Evolutionary conservation across 2,113 vertebrate species (phyloP).

Genomic region (Gasterosteus nipponicus): DNA sequence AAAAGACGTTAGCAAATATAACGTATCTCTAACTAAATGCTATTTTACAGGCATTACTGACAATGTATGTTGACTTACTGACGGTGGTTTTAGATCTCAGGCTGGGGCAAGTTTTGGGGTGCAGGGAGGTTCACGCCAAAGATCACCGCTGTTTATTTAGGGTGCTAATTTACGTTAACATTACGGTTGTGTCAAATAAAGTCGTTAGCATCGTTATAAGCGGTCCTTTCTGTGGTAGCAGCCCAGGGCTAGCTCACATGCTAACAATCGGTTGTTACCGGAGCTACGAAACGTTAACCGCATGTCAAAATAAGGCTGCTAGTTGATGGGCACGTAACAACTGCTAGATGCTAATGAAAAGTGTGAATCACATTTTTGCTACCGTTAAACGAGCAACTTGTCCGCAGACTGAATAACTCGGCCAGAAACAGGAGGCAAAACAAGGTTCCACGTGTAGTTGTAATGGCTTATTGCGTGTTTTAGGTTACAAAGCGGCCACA

Average conservation of each 20-base stretch:
- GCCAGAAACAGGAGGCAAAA: neutral
- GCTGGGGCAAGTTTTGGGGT: neutral
- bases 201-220: slow-evolving; percentile 37
- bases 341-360: neutral
- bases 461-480: accelerated
- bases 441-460: slow-evolving; percentile 34
- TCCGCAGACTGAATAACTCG: slow-evolving; percentile 30
- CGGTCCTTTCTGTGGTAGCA: neutral
- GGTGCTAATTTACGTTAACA: neutral
- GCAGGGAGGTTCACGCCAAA: neutral
- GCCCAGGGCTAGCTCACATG: neutral
- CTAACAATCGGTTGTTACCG: neutral
- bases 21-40: neutral
- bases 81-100: slow-evolving; percentile 7
- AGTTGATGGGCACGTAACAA: neutral
- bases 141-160: neutral
- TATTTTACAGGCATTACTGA: neutral
- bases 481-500: accelerated
- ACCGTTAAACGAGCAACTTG: neutral
- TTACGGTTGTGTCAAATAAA: neutral
- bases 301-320: neutral
- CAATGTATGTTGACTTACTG: slow-evolving; percentile 49
- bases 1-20: neutral
- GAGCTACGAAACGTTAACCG: neutral
- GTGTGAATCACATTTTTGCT: neutral